Evolutionary conservation across 2,113 vertebrate genomes (phyloP).

Genomic region (Salvelinus alpinus): DNA sequence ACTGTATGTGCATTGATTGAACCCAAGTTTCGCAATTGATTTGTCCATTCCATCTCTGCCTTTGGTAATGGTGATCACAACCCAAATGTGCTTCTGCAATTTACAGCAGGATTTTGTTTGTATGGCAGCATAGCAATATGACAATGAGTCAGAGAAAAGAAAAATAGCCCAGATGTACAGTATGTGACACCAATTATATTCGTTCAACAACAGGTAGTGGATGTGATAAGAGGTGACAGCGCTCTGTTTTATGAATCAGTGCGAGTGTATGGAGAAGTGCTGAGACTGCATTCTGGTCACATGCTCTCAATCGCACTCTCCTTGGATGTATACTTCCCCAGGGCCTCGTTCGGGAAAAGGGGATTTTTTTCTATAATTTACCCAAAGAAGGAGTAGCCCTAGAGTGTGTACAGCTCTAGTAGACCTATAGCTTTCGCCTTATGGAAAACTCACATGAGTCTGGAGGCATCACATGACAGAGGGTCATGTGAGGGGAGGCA

Average conservation of each 20-base stretch:
- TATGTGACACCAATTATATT: not conserved
- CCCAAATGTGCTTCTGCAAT: not conserved
- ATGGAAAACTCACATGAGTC: constrained; percentile 1
- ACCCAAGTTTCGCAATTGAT: too few relatives aligned
- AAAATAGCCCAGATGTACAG: not conserved
- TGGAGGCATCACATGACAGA: constrained; percentile 38
- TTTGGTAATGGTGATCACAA: not conserved
- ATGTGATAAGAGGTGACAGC: constrained; percentile 7
- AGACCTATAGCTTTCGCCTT: constrained; percentile 6
- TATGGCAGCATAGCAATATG: not conserved
- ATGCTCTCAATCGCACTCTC: constrained; percentile 38
- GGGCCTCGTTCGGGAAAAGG: not conserved
- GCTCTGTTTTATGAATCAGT: constrained; percentile 30
- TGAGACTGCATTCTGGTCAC: constrained; percentile 64
- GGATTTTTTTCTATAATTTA: not conserved
- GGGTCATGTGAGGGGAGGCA: constrained; percentile 54
- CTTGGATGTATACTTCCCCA: constrained; percentile 21
- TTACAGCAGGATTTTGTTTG: not conserved
- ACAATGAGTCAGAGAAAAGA: not conserved
- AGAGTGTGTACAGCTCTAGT: not conserved
- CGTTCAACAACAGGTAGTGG: not conserved
- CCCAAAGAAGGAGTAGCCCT: not conserved
- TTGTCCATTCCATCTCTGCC: not conserved
- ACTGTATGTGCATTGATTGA: too few relatives aligned
- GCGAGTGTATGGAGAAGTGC: constrained; percentile 47